Conservation (phyloP, 2,113 vertebrate species). For the Sarotherodon lohbergeri region DNA sequence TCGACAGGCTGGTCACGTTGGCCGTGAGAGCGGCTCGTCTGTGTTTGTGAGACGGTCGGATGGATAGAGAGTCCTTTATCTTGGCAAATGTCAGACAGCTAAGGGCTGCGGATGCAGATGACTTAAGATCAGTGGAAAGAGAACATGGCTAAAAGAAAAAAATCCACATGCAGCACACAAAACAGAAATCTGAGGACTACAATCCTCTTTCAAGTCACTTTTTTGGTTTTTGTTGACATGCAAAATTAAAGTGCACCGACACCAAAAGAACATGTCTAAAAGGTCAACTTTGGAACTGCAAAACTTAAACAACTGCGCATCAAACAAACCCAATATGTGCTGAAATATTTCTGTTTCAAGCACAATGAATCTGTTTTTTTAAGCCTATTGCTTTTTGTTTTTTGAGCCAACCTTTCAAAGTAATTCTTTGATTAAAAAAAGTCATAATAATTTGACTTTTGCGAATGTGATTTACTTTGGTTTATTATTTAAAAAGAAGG, state of each 20-base stretch:
- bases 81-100: background rate
- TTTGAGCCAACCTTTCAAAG: background rate
- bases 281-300: background rate
- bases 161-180: background rate
- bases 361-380: background rate
- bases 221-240: background rate
- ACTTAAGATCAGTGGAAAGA: background rate
- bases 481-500: background rate
- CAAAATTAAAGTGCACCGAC: background rate
- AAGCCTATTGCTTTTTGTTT: background rate
- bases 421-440: background rate
- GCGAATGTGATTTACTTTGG: background rate
- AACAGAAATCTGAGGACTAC: background rate
- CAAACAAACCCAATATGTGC: background rate
- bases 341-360: background rate
- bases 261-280: background rate
- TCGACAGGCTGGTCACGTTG: constrained; percentile 57
- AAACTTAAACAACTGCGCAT: background rate
- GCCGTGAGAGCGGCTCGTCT: constrained; percentile 14
- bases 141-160: accelerated
- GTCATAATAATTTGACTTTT: background rate
- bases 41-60: background rate
- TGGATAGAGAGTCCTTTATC: constrained; percentile 45
- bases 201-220: background rate
- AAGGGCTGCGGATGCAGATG: background rate